Percentiles rank a stretch among this genome's conserved stretches.
phyloP scores from a whole-genome alignment of 2,113 vertebrate species.

The Rissa tridactyla region DNA sequence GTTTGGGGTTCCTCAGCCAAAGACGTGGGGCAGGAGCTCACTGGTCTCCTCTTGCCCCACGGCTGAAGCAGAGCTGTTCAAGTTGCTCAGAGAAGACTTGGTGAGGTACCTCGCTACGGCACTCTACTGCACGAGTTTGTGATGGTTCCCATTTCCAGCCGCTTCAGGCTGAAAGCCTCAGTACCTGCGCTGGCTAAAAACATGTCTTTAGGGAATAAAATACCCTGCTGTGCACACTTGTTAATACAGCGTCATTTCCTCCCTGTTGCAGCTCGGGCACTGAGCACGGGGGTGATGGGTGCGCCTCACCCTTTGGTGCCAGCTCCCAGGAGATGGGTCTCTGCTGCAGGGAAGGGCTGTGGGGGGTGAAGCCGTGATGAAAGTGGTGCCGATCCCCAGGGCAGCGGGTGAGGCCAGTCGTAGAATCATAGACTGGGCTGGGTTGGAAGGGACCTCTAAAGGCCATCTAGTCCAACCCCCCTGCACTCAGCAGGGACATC shows the following conservation, averaged over 20 bases:
- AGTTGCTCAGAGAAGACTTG: background rate
- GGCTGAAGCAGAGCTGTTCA: background rate
- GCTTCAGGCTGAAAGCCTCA: background rate
- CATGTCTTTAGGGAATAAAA: background rate
- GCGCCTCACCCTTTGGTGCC: background rate
- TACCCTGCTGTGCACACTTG: background rate
- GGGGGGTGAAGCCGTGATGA: background rate
- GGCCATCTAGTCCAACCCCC: too few species aligned
- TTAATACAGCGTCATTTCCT: background rate
- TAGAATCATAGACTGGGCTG: too few species aligned
- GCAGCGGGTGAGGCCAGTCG: background rate
- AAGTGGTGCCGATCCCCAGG: background rate
- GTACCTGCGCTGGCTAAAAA: background rate
- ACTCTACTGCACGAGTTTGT: background rate
- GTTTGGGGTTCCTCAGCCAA: background rate
- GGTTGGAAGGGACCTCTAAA: too few species aligned
- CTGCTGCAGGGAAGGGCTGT: background rate
- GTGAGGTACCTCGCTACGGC: background rate
- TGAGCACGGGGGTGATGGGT: background rate
- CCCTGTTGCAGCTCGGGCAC: background rate
- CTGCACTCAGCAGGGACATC: too few species aligned
- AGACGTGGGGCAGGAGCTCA: fast-evolving
- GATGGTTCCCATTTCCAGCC: background rate
- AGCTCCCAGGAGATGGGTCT: fast-evolving
- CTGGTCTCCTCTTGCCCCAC: background rate